phyloP scores from a whole-genome alignment of 2,888 invertebrate genomes.

The Epicampocera succincta region DNA sequence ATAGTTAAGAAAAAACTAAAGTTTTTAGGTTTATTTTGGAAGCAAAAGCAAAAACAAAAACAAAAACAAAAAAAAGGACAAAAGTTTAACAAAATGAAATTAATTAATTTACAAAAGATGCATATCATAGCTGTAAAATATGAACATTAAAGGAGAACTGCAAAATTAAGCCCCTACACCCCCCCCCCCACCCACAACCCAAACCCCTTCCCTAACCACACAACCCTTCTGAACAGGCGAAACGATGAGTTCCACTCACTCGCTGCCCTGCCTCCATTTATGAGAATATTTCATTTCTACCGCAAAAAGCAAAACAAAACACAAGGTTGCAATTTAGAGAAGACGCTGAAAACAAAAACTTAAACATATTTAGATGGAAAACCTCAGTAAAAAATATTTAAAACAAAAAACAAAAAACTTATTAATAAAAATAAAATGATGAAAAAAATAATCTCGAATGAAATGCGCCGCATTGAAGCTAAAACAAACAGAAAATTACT shows the following conservation, averaged over 20 bases:
- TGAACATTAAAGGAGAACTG: conserved; percentile 73
- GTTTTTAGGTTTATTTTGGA: conserved; percentile 46
- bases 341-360: conserved; percentile 68
- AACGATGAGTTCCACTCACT: not conserved
- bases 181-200: too few relatives aligned
- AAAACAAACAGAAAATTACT: conserved; percentile 72
- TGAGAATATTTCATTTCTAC: conserved; percentile 47
- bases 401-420: conserved; percentile 68
- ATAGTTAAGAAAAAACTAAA: conserved; percentile 38
- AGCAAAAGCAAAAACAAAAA: too few relatives aligned
- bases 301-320: conserved; percentile 48
- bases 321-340: conserved; percentile 68
- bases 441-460: conserved; percentile 68
- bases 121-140: conserved; percentile 94
- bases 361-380: conserved; percentile 71
- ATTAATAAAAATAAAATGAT: conserved; percentile 82
- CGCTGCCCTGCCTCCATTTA: conserved; percentile 19
- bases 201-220: too few relatives aligned
- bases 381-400: conserved; percentile 66
- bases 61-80: conserved; percentile 9
- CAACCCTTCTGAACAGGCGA: too few relatives aligned
- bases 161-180: conserved; percentile 37
- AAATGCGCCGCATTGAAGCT: conserved; percentile 72
- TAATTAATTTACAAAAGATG: conserved; percentile 83
- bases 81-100: conserved; percentile 19